Evolutionary conservation across 2,113 vertebrate species (phyloP), one percentile per base, ranked within the genome.

Genomic region (Podilymbus podiceps): DNA sequence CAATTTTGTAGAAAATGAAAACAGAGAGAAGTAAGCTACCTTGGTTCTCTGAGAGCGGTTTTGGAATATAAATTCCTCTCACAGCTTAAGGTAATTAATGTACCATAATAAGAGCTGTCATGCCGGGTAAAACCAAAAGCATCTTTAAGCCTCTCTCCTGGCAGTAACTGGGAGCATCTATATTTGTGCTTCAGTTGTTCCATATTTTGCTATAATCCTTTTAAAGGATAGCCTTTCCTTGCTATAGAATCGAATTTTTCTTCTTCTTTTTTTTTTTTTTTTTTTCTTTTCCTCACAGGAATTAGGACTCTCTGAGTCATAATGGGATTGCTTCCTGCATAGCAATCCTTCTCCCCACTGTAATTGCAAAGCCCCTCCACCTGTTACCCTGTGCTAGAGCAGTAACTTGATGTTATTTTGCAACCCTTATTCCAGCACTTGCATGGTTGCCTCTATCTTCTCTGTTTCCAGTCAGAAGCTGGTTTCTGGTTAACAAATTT

Each of bases 301-400:
- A n/a, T 58, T 20, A 11, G 12, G 83, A 62, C 18, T 67, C 5
- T 50, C 16, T 0, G 3, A 64, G 17, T 56, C 0, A 0, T 42
- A 69, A 68, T 4, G 22, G 19, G 53, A 28, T 50, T 84, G 30
- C 25, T 84, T 84, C 44, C 59, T 80, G 44, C 58, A 6, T 27
- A 68, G 27, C 47, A 93, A 16, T 49, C 13, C 23, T 60, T 17
- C 8, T 18, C 20, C 20, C 1, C 21, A 14, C 38, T 8, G 1
- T 33, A 63, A 42, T 16, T 30, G 16, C 74, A 66, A 28, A 82
- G 15, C 10, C 33, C 18, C 12, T 58, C 28, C n/a, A 22, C 18
- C 6, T 28, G 17, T 59, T 73, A 23, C 21, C 35, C 28, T 24
- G 24, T 73, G 31, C 40, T 55, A 28, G 11, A 77, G 31, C 49